Base-by-base conservation (phyloP, 2,888 invertebrate genomes). In the Hypomecis punctinalis region DNA sequence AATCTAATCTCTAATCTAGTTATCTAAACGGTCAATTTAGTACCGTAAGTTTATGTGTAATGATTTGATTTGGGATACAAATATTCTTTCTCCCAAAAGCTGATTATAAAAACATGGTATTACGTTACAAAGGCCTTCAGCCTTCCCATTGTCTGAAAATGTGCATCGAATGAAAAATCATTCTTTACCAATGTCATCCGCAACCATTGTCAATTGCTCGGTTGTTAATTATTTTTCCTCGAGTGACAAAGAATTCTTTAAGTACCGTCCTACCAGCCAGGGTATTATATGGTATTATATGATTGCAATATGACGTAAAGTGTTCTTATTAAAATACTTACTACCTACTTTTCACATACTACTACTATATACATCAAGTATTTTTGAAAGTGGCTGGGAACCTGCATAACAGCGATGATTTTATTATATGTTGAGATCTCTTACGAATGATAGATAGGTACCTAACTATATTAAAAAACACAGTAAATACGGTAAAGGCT, bases 131-230 rank as follows among this genome's bases (percentile, higher is more conserved):
- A n/a, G 7, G 11, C 56, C 56, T 62, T 61, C 55, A 49, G 49
- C 43, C 13, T 51, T 37, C 9, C 51, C 46, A 63, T 54, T 58
- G 54, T 54, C 53, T 54, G 48, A 63, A 52, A 63, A 63, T 46
- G 43, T 49, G 57, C 40, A 58, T 10, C 10, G 40, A 57, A 63
- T 49, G 48, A 56, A 56, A 62, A 56, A 51, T 45, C 23, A 53
- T 59, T 42, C 42, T 33, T 42, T 55, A 37, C 7, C 49, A 51
- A 55, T 61, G 55, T 56, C 55, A 56, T 42, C 33, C 45, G 37
- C 9, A 45, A 11, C 51, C 51, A 42, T 54, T 61, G 61, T 61
- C 8, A 6, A 54, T 48, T 42, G 35, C 39, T 39, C 11, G 7
- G 54, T 35, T 9, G 23, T 37, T 56, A 46, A 56, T 56, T 56